Evolutionary conservation across 2,797 vertebrate genomes (phyloP).

Genomic region (Chiloscyllium punctatum): DNA sequence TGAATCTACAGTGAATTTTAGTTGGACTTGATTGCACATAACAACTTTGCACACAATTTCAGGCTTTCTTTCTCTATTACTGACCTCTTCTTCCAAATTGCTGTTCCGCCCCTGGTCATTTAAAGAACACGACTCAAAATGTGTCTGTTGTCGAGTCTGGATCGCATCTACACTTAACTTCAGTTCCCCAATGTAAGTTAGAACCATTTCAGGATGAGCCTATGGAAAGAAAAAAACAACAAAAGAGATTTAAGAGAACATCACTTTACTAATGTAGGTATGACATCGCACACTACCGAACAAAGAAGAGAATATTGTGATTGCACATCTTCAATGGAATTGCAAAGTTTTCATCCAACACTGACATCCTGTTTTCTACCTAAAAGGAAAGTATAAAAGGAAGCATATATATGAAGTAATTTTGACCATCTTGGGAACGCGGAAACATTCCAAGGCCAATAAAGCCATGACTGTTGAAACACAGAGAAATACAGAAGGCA

Average conservation of each 20-base stretch:
- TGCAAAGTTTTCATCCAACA: not conserved
- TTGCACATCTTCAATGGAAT: not conserved
- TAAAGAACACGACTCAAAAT: constrained; percentile 48
- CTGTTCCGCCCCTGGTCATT: constrained; percentile 48
- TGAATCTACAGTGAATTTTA: not conserved
- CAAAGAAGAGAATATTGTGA: not conserved
- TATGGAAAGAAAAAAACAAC: constrained; percentile 49
- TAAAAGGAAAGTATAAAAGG: not conserved
- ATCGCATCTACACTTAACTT: constrained; percentile 53
- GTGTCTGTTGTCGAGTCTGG: constrained; percentile 49
- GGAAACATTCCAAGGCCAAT: not conserved
- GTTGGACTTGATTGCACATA: not conserved
- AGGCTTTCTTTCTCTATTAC: constrained; percentile 48
- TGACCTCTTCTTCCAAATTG: constrained; percentile 54
- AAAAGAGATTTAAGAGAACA: constrained; percentile 45
- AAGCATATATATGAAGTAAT: not conserved
- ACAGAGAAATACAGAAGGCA: not conserved
- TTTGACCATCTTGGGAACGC: not conserved
- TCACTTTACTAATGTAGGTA: constrained; percentile 41
- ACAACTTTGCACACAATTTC: not conserved
- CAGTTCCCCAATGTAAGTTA: constrained; percentile 63
- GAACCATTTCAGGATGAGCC: constrained; percentile 59
- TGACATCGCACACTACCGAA: not conserved
- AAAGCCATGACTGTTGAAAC: not conserved
- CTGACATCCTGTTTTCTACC: not conserved